Evolutionary conservation across 2,888 invertebrate genomes (phyloP).

Genomic region (Aleiodes alternator): DNA sequence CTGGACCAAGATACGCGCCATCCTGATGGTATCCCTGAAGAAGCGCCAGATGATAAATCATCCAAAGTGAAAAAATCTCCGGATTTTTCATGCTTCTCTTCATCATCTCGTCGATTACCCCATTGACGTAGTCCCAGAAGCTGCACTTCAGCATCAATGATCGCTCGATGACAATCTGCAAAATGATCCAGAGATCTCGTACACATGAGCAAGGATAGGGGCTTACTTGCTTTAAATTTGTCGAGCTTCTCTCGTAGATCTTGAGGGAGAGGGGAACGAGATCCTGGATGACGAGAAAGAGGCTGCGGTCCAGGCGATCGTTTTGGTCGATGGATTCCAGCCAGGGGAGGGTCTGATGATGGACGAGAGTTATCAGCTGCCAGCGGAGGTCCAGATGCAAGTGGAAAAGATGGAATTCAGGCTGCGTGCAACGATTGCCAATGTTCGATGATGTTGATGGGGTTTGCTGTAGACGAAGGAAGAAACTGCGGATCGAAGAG

Average conservation of each 20-base stretch:
- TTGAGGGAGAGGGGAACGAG: constrained; percentile 70
- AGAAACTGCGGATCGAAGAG: constrained; percentile 61
- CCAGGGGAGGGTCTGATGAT: constrained; percentile 47
- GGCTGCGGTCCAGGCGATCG: constrained; percentile 46
- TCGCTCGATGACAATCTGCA: constrained; percentile 75
- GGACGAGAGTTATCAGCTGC: constrained; percentile 71
- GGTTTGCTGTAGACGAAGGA: constrained; percentile 65
- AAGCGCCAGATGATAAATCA: constrained; percentile 75
- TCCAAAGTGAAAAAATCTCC: constrained; percentile 75
- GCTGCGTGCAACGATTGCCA: constrained; percentile 75
- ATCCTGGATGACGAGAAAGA: constrained; percentile 68
- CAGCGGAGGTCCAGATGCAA: constrained; percentile 76
- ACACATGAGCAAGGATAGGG: constrained; percentile 79
- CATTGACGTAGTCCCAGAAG: constrained; percentile 77
- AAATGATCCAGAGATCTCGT: constrained; percentile 79
- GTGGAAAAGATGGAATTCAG: constrained; percentile 77
- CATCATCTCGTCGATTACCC: constrained; percentile 67
- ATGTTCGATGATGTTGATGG: constrained; percentile 72
- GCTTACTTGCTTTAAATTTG: constrained; percentile 74
- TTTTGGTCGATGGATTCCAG: constrained; percentile 60
- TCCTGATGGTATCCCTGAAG: constrained; percentile 72
- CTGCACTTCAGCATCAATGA: constrained; percentile 62
- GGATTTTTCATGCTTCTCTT: constrained; percentile 65
- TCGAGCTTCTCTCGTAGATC: constrained; percentile 72
- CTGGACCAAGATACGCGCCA: constrained; percentile 69